phyloP scores from a whole-genome alignment of 2,113 vertebrate genomes.

The Montifringilla adamsi region DNA sequence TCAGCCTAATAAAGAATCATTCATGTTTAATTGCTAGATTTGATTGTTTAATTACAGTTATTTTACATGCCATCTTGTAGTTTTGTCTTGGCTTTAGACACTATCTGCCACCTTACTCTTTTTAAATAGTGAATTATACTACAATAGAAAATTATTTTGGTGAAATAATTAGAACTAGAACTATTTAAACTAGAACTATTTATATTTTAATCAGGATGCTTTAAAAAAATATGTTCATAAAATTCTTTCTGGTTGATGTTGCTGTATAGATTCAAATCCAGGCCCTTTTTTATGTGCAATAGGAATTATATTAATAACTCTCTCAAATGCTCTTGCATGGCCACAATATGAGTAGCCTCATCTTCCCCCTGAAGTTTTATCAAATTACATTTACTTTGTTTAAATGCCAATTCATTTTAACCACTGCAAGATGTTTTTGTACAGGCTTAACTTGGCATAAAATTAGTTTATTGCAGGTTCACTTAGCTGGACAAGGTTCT shows the following conservation, averaged over 20 bases:
- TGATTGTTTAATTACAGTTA: constrained; percentile 66
- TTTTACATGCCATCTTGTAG: constrained; percentile 51
- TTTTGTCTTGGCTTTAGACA: constrained; percentile 36
- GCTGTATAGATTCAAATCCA: neutral
- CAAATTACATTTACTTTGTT: constrained; percentile 25
- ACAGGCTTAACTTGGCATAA: constrained; percentile 43
- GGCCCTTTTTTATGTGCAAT: neutral
- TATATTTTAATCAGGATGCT: neutral
- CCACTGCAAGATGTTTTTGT: neutral
- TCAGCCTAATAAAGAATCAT: constrained; percentile 61
- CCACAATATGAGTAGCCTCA: neutral
- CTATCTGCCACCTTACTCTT: constrained; percentile 31
- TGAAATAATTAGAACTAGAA: neutral
- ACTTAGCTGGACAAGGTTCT: constrained; percentile 1
- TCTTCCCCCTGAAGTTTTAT: neutral
- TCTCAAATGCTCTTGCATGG: neutral
- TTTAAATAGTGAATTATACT: neutral
- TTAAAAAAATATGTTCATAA: neutral
- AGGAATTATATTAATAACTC: neutral
- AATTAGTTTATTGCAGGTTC: constrained; percentile 53
- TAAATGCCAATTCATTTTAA: constrained; percentile 40
- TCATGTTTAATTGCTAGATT: constrained; percentile 61
- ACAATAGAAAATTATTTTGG: neutral
- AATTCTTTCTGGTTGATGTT: neutral
- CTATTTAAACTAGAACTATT: neutral